Evolutionary conservation across 1,140 invertebrate genomes (phyloP), one percentile per base, ranked within the genome.

Genomic region (Zaprionus capensis): DNA sequence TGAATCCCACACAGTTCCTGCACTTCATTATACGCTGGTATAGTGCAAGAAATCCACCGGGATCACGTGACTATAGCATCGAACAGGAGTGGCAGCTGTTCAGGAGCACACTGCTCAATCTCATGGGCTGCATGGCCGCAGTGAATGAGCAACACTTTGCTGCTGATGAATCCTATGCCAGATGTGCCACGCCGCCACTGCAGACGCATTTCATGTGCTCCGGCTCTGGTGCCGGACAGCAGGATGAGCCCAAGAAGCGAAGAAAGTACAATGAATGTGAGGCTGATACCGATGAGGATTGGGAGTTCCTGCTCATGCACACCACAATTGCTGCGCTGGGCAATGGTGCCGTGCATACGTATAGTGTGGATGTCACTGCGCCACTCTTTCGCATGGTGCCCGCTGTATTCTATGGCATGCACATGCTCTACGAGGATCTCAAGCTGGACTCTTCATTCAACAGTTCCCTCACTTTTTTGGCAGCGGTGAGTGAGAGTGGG

Each of bases 381-480:
- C 91, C 95, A 17, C 93, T 98, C 1, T 98, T 97, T 88, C 94
- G 95, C 0, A 95, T 96, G 82, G 94, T 97, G 11, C 94, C 96
- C 15, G 93, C 96, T 31, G 94, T 98, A 28, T 94, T 98, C 49
- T 97, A 96, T 92, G 94, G 96, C 0, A 93, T 99, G 38, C 98
- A 99, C 94, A 93, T 99, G 12, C 93, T 98, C 0, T 99, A 98
- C 92, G 98, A 99, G 94, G 98, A 99, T 88, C 94, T 98, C 1
- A 98, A 98, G 92, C 91, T 98, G 38, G 96, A 97, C 85, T 94
- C 94, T 1, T 93, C 97, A 2, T 94, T 96, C 71, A 94, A 94
- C 22, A 95, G 96, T 65, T 95, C 96, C 75, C 93, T 97, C 59
- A 94, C 94, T 53, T 93, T 95, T 0, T 84, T 99, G 22, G 96